phyloP scores from a whole-genome alignment of 1,140 invertebrate genomes.

The Laupala kohalensis region DNA sequence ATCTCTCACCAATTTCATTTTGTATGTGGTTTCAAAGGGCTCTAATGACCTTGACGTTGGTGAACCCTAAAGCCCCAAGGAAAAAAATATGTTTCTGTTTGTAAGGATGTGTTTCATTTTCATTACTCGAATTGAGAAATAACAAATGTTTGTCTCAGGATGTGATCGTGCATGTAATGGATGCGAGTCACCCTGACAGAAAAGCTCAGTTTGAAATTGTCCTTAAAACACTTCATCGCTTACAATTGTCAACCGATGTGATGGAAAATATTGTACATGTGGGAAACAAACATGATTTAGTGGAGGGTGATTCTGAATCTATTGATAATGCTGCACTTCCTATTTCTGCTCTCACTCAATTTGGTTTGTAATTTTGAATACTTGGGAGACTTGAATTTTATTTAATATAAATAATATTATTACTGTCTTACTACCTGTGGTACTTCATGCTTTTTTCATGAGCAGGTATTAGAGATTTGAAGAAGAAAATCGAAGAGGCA shows the following conservation, averaged over 20 bases:
- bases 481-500: conserved; percentile 37
- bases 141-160: too few species aligned
- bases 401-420: conserved; percentile 1
- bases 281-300: conserved; percentile 69
- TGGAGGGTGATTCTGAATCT: conserved; percentile 20
- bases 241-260: conserved; percentile 37
- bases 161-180: conserved; percentile 69
- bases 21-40: too few species aligned
- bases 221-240: conserved; percentile 43
- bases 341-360: conserved; percentile 36
- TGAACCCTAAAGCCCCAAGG: too few species aligned
- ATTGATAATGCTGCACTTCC: conserved; percentile 23
- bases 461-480: conserved; percentile 40
- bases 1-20: too few species aligned
- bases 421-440: conserved; percentile 8
- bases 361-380: conserved; percentile 24
- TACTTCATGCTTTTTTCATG: conserved; percentile 19
- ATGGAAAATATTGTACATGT: conserved; percentile 56
- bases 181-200: conserved; percentile 67
- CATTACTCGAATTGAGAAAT: too few species aligned
- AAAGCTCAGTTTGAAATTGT: conserved; percentile 58
- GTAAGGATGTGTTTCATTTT: too few species aligned
- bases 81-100: too few species aligned
- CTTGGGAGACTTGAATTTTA: neutral
- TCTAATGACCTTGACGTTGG: too few species aligned